Conservation (phyloP, 2,113 vertebrate genomes). For the Chloropsis hardwickii region DNA sequence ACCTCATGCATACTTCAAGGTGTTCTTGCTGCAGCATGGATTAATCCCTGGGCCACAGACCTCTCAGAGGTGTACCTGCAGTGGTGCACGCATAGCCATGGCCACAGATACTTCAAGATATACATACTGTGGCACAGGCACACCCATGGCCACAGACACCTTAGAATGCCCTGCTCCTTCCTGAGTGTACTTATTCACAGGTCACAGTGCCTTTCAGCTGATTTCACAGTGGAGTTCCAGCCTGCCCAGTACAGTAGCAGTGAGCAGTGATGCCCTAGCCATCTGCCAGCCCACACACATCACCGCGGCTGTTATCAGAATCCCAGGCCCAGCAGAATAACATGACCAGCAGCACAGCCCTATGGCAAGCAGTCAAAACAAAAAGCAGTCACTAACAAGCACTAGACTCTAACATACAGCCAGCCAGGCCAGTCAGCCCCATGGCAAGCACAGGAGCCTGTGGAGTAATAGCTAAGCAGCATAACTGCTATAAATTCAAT, state of each 20-base stretch:
- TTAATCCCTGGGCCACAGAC: neutral
- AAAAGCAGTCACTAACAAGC: neutral
- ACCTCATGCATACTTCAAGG: neutral
- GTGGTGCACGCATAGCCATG: neutral
- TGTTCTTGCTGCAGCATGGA: neutral
- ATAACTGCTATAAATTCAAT: neutral
- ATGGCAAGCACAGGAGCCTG: neutral
- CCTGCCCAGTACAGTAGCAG: neutral
- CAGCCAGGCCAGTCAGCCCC: neutral
- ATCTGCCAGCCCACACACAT: fast-evolving
- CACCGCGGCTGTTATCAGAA: neutral
- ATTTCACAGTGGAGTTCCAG: neutral
- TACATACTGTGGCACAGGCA: too few relatives aligned
- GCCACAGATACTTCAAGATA: neutral
- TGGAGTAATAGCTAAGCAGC: neutral
- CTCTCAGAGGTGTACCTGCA: neutral
- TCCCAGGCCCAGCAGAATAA: neutral
- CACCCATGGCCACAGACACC: neutral
- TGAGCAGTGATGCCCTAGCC: neutral
- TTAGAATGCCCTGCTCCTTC: neutral
- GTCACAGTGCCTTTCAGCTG: neutral
- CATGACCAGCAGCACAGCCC: neutral
- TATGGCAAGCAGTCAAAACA: neutral
- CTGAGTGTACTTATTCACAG: neutral
- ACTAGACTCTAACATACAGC: neutral